Evolutionary conservation across 2,797 vertebrate species (phyloP), one percentile per base, ranked within the genome.

Genomic region (Epinephelus malabaricus): DNA sequence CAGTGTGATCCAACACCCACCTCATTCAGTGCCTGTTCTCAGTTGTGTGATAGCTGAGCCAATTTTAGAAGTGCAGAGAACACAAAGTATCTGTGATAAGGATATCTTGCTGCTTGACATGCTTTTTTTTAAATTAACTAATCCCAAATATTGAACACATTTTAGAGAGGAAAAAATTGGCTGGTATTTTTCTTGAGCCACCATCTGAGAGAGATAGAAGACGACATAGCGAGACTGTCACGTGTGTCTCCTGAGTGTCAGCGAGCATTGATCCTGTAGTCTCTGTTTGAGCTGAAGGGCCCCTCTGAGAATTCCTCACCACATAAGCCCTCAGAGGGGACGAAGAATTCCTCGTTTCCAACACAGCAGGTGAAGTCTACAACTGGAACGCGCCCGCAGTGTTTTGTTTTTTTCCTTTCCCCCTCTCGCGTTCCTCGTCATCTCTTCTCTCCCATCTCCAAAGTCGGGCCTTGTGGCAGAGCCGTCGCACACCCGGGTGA

Each of bases 21-120:
- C 91, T 91, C 92, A 86, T 90, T 88, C 88, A 90, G 90, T 91
- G 92, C 92, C 92, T 93, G 53, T 66, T 87, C 90, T 92, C 92
- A 89, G 91, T 78, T 61, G 60, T 83, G 73, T 90, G 74, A 91
- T 81, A 76, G 66, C 92, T 86, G 89, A 90, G 91, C 82, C 89
- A 76, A 79, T 87, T 88, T 84, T 86, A 86, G 82, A 89, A 82
- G 76, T 79, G 81, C 82, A 76, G 79, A 88, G 70, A 83, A 86
- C 73, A 82, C 76, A 79, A 83, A 81, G 63, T 80, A 81, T 86
- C 73, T 86, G 81, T 85, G 80, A 84, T 77, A 67, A 85, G 69
- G 81, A 84, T 84, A 63, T 86, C 78, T 91, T 78, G 91, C 90
- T 93, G 91, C 92, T 94, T 76, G 59, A 86, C 40, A 23, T 76